Evolutionary conservation across 2,888 invertebrate genomes (phyloP), one percentile per base, ranked within the genome.

Genomic region (Nineta flava): DNA sequence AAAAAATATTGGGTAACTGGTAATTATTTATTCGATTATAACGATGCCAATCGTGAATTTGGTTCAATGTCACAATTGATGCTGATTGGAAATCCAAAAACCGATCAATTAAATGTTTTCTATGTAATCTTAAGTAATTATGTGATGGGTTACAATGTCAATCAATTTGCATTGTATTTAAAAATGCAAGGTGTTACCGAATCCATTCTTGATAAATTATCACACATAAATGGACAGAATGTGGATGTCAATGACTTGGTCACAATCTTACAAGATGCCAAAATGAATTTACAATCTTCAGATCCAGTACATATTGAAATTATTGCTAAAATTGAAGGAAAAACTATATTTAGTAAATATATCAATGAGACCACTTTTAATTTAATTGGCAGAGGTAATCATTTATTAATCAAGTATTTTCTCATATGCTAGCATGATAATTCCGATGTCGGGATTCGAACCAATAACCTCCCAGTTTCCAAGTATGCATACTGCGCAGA

Each of bases 1-100:
- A 62, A 66, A 9, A 69, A 74, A 5, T 75, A 74, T 56, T 79
- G 83, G 74, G 75, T 79, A 0, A 83, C 83, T 0, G 83, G 81
- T 26, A 83, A 83, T 63, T 81, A 81, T 59, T 72, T 84, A 50
- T 72, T 82, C 55, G 83, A 81, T 53, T 78, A 77, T 57, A 75
- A 77, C n/a, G 78, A 81, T 57, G 73, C 74, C 1, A 73, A 74
- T 34, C 69, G 74, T 51, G 74, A 75, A 46, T 75, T 75, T 51
- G 77, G 77, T 1, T 72, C 75, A 2, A 68, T 77, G 66, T 56
- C 76, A 15, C 75, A 78, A 56, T 68, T 78, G 19, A 66, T 82
- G 53, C 70, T 78, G 9, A 73, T 83, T 3, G 83, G 80, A 0
- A 81, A 82, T 59, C 72, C 76, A 1, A 66, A 71, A 35, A 79